A percentile compares a stretch with the other conserved stretches of the same genome.
phyloP scores from a whole-genome alignment of 2,113 vertebrate species.

The Brachirus orientalis region DNA sequence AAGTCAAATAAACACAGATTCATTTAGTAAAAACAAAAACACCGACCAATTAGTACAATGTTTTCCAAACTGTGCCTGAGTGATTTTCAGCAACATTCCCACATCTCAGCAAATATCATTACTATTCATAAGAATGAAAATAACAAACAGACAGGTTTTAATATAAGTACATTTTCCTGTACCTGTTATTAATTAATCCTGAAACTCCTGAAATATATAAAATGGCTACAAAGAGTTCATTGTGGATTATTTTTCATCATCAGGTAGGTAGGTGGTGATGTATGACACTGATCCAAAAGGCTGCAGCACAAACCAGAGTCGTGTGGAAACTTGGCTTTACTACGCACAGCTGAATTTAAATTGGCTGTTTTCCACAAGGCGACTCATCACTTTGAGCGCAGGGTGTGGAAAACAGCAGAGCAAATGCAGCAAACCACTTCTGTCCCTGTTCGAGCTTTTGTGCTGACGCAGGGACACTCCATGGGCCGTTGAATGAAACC shows the following conservation, averaged over 20 bases:
- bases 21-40: not conserved
- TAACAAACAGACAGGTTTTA: not conserved
- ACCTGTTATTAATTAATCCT: not conserved
- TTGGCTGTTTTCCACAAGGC: slow-evolving; percentile 18
- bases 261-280: not conserved
- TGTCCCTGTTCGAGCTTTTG: not conserved
- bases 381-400: slow-evolving; percentile 31
- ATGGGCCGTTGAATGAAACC: not conserved
- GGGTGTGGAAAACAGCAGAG: slow-evolving; percentile 2
- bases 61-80: not conserved
- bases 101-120: not conserved
- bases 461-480: not conserved
- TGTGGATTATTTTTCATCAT: slow-evolving; percentile 8
- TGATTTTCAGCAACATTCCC: not conserved
- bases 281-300: slow-evolving; percentile 13
- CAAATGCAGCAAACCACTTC: not conserved
- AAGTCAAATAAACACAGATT: not conserved
- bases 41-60: not conserved
- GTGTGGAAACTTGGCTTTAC: slow-evolving; percentile 18
- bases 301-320: slow-evolving; percentile 2
- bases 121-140: not conserved
- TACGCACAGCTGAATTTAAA: slow-evolving; percentile 22
- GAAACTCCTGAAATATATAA: slow-evolving; percentile 1
- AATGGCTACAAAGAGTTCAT: not conserved
- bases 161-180: not conserved